Percentiles rank a stretch among this genome's conserved stretches.
These are phyloP conservation scores for Hemicrepidius hirtus DNA, from an alignment of 2,888 invertebrate species.

Conservation along the genomic window DNA sequence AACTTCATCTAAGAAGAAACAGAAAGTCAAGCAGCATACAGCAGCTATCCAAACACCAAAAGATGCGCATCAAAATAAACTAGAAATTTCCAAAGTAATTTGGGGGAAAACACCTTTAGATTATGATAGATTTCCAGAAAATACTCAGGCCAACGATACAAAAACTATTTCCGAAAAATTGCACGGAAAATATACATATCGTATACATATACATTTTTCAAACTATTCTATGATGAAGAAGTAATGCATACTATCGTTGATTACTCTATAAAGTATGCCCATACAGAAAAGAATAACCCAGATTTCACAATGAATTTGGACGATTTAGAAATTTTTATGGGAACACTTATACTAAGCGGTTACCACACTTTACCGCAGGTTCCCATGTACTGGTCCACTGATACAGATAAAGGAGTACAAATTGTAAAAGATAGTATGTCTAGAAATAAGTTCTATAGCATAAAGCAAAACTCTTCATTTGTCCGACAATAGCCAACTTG, in stretches of 20 bases:
- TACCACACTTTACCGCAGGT: slow-evolving; percentile 9
- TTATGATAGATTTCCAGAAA: neutral
- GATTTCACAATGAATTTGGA: slow-evolving; percentile 9
- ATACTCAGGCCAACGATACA: neutral
- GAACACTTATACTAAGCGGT: slow-evolving; percentile 25
- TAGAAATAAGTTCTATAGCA: neutral
- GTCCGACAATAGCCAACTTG: slow-evolving; percentile 52
- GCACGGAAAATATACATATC: neutral
- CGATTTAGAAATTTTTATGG: slow-evolving; percentile 29
- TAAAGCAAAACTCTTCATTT: slow-evolving; percentile 57
- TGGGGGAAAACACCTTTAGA: slow-evolving; percentile 2
- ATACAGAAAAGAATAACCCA: slow-evolving; percentile 15
- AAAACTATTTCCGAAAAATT: neutral
- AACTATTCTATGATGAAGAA: slow-evolving; percentile 1
- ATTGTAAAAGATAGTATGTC: slow-evolving; percentile 5
- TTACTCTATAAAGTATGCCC: neutral
- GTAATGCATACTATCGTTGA: neutral
- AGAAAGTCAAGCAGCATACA: neutral
- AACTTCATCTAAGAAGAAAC: neutral
- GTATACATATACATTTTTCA: neutral
- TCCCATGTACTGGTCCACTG: neutral
- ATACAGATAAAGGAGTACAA: neutral
- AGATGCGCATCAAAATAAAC: neutral
- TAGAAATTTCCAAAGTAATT: neutral
- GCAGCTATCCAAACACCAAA: too few relatives aligned